phyloP scores from a whole-genome alignment of 2,888 invertebrate species.

The Chromoteleia sp. region DNA sequence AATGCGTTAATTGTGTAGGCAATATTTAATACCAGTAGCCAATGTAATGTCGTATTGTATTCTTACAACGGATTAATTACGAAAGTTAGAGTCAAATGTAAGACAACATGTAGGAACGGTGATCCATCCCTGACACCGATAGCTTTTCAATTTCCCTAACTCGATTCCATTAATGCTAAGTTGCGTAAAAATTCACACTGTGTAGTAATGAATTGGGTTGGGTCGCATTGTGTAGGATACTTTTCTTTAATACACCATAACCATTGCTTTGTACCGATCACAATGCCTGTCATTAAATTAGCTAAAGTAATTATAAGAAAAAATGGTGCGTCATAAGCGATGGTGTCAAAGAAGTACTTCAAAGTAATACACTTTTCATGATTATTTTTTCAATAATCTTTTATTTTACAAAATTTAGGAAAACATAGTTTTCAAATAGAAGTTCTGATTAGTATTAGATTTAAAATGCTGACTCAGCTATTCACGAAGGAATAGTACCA shows the following conservation, averaged over 20 bases:
- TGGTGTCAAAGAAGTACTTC: neutral
- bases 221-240: slow-evolving; percentile 56
- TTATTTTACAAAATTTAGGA: no score
- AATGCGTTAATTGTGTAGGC: slow-evolving; percentile 23
- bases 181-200: slow-evolving; percentile 61
- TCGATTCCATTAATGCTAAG: slow-evolving; percentile 39
- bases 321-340: neutral
- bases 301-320: slow-evolving; percentile 11
- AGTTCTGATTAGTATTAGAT: no score
- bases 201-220: slow-evolving; percentile 59
- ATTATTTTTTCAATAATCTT: no score
- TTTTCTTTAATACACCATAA: slow-evolving; percentile 34
- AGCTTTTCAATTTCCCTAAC: slow-evolving; percentile 55
- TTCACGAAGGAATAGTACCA: no score
- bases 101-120: slow-evolving; percentile 25
- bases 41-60: slow-evolving; percentile 31
- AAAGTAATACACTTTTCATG: no score
- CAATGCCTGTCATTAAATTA: slow-evolving; percentile 35
- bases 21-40: slow-evolving; percentile 33
- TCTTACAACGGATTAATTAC: slow-evolving; percentile 34
- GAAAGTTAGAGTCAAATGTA: slow-evolving; percentile 32
- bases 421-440: no score
- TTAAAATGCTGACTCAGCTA: no score
- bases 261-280: slow-evolving; percentile 26
- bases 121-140: slow-evolving; percentile 63